Evolutionary conservation across 2,888 invertebrate species (phyloP).

Genomic region (Dolomedes plantarius): DNA sequence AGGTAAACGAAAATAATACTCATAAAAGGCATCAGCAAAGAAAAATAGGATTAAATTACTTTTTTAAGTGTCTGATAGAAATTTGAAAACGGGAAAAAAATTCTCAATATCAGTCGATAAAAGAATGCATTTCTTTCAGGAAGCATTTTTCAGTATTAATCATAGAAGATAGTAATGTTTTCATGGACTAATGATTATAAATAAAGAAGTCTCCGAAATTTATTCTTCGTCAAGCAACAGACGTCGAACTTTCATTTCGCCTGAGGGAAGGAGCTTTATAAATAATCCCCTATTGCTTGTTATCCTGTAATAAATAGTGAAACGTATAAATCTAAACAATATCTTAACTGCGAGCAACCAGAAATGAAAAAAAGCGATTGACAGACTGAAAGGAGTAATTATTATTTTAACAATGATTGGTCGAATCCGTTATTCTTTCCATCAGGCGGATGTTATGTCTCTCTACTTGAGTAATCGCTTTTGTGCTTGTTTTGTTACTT

Average conservation of each 20-base stretch:
- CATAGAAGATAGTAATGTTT: too few relatives aligned
- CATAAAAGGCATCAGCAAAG: too few relatives aligned
- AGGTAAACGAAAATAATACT: too few relatives aligned
- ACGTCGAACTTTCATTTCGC: not conserved
- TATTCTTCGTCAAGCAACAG: too few relatives aligned
- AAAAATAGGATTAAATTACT: too few relatives aligned
- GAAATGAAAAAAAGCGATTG: not conserved
- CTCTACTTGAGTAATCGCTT: constrained; percentile 1
- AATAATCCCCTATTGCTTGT: not conserved
- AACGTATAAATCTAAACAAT: constrained; percentile 15
- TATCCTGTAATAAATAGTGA: not conserved
- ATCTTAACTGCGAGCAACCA: not conserved
- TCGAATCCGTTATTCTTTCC: not conserved
- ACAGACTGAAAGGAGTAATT: not conserved
- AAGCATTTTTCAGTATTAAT: too few relatives aligned
- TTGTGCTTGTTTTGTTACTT: not conserved
- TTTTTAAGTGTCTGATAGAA: too few relatives aligned
- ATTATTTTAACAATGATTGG: constrained; percentile 8
- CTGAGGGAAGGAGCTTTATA: not conserved
- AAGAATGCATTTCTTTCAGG: too few relatives aligned
- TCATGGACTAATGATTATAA: too few relatives aligned
- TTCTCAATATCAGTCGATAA: too few relatives aligned
- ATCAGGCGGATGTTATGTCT: not conserved
- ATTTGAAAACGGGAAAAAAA: too few relatives aligned
- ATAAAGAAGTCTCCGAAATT: too few relatives aligned